Evolutionary conservation across 2,888 invertebrate genomes (phyloP).

Genomic region (Phalera bucephala): DNA sequence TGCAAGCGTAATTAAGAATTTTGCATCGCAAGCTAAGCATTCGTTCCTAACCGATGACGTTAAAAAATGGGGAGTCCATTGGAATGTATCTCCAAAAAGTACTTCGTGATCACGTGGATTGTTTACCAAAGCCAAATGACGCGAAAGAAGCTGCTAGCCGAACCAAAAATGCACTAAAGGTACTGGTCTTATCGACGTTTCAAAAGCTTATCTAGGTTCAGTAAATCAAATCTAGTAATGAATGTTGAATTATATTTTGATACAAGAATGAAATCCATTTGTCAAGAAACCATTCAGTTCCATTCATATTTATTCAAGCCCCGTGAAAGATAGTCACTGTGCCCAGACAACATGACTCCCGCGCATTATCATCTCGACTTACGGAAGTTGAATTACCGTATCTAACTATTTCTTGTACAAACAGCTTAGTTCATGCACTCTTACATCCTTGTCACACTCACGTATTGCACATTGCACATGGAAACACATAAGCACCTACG

Average conservation of each 20-base stretch:
- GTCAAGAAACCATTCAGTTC: constrained; percentile 1
- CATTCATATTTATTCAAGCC: constrained; percentile 2
- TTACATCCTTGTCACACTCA: constrained; percentile 45
- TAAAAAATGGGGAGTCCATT: too few species aligned
- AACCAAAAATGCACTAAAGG: too few species aligned
- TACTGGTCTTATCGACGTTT: too few species aligned
- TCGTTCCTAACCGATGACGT: too few species aligned
- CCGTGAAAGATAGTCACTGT: constrained; percentile 18
- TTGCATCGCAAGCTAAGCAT: too few species aligned
- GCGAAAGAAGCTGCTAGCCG: too few species aligned
- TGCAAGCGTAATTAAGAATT: too few species aligned
- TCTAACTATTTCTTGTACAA: constrained; percentile 63
- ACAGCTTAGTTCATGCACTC: constrained; percentile 41
- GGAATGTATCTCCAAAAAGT: too few species aligned
- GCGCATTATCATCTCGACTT: constrained; percentile 51
- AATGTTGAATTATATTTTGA: not conserved
- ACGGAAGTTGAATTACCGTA: constrained; percentile 70
- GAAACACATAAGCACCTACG: constrained; percentile 5
- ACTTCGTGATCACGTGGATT: too few species aligned
- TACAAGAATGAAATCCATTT: not conserved
- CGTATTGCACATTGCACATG: constrained; percentile 11
- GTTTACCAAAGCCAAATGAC: too few species aligned
- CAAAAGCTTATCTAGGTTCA: too few species aligned
- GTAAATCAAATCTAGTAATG: not conserved
- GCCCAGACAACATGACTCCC: constrained; percentile 61